Conservation (phyloP, 2,888 invertebrate genomes). For the Meliscaeva auricollis region DNA sequence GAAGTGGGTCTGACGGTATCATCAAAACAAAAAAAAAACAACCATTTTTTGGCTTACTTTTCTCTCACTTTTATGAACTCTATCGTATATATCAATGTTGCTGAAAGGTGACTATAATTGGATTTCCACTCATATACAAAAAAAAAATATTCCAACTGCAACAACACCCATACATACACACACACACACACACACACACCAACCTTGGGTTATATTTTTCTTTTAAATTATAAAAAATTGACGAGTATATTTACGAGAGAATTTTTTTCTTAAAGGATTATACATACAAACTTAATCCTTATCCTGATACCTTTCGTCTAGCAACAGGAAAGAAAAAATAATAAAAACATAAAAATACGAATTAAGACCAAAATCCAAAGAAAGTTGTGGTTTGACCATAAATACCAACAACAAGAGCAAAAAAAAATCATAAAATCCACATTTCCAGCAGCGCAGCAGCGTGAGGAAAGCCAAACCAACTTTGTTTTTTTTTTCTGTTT, state of each 20-base stretch:
- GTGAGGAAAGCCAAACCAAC: slow-evolving; percentile 35
- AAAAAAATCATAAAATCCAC: slow-evolving; percentile 34
- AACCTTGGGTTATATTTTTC: background rate
- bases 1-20: slow-evolving; percentile 22
- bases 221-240: slow-evolving; percentile 19
- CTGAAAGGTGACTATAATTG: slow-evolving; percentile 33
- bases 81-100: slow-evolving; percentile 28
- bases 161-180: no score
- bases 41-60: background rate
- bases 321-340: background rate
- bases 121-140: slow-evolving; percentile 27
- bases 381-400: background rate
- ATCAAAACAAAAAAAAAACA: background rate
- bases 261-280: background rate
- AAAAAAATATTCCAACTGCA: background rate
- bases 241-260: slow-evolving; percentile 19
- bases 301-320: background rate
- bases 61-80: slow-evolving; percentile 26
- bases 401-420: background rate
- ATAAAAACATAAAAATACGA: slow-evolving; percentile 7
- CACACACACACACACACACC: no score
- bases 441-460: no score
- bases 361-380: background rate
- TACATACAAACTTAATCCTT: background rate
- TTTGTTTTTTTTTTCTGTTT: slow-evolving; percentile 37